Evolutionary conservation across 2,888 invertebrate species (phyloP), one percentile per base, ranked within the genome.

Genomic region (Caenorhabditis imperialis): DNA sequence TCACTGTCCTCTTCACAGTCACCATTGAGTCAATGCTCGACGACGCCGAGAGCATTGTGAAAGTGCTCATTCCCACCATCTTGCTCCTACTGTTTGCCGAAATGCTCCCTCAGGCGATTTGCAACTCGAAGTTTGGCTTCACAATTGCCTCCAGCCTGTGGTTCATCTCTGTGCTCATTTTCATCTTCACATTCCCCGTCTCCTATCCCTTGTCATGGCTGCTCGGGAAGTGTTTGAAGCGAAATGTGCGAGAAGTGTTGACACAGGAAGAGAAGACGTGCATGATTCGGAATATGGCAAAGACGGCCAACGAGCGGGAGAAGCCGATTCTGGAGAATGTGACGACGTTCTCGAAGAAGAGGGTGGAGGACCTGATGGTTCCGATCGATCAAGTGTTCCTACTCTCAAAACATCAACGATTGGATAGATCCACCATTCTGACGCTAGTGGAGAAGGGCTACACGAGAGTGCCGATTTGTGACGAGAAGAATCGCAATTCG

Each of bases 401-500:
- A 20, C 33, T 75, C 1, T 58, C 75, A 0, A 40, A 30, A 18
- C 44, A 48, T 3, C 69, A 70, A 14, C 20, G 33, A 18, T 18
- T 75, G 20, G 55, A 70, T 22, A 18, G 57, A 57, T 48, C 62
- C 25, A 63, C 70, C 3, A 50, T 75, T 3, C n/a, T 75, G 12
- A 70, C 75, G 12, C 38, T 75, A 3, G 70, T 75, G 16, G 75
- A 75, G 38, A 61, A 62, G 23, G 75, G 75, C 33, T 75, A 67
- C 60, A 75, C 75, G 5, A 38, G 75, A 42, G 45, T 75, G 14
- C 75, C 75, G 6, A 38, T 75, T 12, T 47, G 53, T 38, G 61
- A 75, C 42, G 57, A 70, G 5, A 63, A 58, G 38, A 60, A 70
- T 37, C 23, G 30, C 14, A 50, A 70, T 20, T 48, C 58, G 7